Percentiles rank a stretch among this genome's conserved stretches.
Conservation (phyloP, 2,797 vertebrate species). For the Semaprochilodus insignis region DNA sequence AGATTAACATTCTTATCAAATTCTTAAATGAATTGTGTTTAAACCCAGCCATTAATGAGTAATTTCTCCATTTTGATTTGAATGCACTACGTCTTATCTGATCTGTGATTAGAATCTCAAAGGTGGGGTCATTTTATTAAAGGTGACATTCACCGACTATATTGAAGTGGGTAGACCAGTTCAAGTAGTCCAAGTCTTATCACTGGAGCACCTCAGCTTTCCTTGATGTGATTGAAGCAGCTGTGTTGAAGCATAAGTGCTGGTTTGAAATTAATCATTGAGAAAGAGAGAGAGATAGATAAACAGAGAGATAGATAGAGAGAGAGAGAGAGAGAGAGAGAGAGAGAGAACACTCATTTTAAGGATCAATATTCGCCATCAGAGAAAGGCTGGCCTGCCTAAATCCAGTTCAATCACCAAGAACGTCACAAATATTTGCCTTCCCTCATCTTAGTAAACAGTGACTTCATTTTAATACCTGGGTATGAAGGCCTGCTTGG, state of each 20-base stretch:
- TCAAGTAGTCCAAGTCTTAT: not conserved
- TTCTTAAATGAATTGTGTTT: too few species aligned
- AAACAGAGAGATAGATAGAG: not conserved
- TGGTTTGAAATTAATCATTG: not conserved
- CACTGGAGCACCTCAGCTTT: not conserved
- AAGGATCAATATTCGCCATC: slow-evolving; percentile 9
- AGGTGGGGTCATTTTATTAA: not conserved
- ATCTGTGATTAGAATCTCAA: too few species aligned
- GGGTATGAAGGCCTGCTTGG: not conserved
- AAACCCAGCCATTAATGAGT: too few species aligned
- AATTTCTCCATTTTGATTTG: too few species aligned
- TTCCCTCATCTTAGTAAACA: slow-evolving; percentile 17
- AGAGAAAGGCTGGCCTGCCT: not conserved
- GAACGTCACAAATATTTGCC: slow-evolving; percentile 29
- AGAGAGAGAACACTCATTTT: slow-evolving; percentile 8
- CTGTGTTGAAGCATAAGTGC: not conserved
- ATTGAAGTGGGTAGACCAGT: not conserved
- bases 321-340: slow-evolving; percentile 4
- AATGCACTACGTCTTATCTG: too few species aligned
- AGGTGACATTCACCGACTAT: not conserved
- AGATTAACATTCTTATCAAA: too few species aligned
- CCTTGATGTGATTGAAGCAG: not conserved
- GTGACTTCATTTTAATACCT: slow-evolving; percentile 7
- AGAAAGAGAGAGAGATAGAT: not conserved
- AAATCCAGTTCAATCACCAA: slow-evolving; percentile 14